Percentiles rank a stretch among this genome's conserved stretches.
phyloP scores from a whole-genome alignment of 2,888 invertebrate genomes.

The Yponomeuta evonymella region DNA sequence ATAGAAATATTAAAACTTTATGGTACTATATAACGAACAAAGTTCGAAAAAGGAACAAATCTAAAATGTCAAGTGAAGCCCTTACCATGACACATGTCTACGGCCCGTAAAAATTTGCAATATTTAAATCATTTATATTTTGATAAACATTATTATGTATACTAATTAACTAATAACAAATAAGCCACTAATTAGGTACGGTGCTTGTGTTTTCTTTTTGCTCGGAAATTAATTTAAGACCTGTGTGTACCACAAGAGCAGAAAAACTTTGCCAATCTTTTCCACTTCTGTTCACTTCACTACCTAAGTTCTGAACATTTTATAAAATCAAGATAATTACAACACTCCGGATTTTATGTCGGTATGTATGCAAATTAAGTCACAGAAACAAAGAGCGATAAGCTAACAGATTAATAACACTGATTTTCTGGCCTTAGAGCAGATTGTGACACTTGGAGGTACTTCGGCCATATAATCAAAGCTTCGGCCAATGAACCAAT shows the following conservation, averaged over 20 bases:
- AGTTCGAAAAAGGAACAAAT: conserved; percentile 50
- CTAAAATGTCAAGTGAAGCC: conserved; percentile 44
- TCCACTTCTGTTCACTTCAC: too few relatives aligned
- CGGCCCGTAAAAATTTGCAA: conserved; percentile 55
- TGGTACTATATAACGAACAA: conserved; percentile 16
- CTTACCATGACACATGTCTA: conserved; percentile 56
- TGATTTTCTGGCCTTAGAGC: too few relatives aligned
- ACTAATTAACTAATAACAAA: conserved; percentile 50
- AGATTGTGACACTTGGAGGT: too few relatives aligned
- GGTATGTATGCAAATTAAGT: too few relatives aligned
- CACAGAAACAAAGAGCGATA: too few relatives aligned
- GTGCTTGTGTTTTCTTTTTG: neutral
- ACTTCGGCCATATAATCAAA: too few relatives aligned
- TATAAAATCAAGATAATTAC: too few relatives aligned
- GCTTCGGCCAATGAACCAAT: too few relatives aligned
- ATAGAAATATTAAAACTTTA: conserved; percentile 10
- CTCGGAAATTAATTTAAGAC: neutral
- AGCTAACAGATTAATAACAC: too few relatives aligned
- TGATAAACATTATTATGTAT: conserved; percentile 57
- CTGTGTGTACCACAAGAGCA: neutral
- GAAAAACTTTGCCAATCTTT: too few relatives aligned
- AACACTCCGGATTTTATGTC: too few relatives aligned
- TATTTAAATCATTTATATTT: conserved; percentile 55
- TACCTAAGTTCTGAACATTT: too few relatives aligned
- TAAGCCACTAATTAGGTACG: conserved; percentile 33